Conservation (phyloP, 2,797 vertebrate genomes). For the Potorous gilbertii region DNA sequence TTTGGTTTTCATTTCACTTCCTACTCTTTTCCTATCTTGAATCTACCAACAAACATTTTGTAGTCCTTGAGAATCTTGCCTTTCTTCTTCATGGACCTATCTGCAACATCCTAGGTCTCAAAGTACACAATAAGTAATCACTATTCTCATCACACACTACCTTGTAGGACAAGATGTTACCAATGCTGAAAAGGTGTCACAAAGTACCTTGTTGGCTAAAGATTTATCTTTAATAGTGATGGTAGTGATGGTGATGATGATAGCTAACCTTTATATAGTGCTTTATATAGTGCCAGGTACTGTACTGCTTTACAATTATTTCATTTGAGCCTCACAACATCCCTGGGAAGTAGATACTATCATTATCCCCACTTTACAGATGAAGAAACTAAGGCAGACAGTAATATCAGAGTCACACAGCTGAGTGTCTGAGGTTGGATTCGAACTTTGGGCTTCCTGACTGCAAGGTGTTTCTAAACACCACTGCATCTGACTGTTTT, state of each 20-base stretch:
- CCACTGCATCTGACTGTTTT: not conserved
- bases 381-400: not conserved
- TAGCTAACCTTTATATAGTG: not conserved
- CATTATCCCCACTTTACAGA: not conserved
- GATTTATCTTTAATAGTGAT: slow-evolving; percentile 11
- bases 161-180: slow-evolving; percentile 81
- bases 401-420: not conserved
- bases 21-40: slow-evolving; percentile 91
- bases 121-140: slow-evolving; percentile 95
- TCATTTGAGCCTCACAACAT: not conserved
- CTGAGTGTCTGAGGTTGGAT: not conserved
- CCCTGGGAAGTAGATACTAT: not conserved
- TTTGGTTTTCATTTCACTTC: slow-evolving; percentile 90
- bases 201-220: slow-evolving; percentile 83
- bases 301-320: not conserved
- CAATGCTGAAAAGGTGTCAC: slow-evolving; percentile 92
- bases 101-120: slow-evolving; percentile 90
- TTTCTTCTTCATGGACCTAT: slow-evolving; percentile 93
- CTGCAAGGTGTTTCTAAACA: not conserved
- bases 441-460: not conserved
- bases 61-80: slow-evolving; percentile 90
- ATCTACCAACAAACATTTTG: slow-evolving; percentile 92
- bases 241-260: slow-evolving; percentile 61
- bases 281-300: not conserved
- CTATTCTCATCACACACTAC: slow-evolving; percentile 93